A percentile compares a stretch with the other conserved stretches of the same genome.
Conservation (phyloP, 2,113 vertebrate species). For the Tenrec ecaudatus region DNA sequence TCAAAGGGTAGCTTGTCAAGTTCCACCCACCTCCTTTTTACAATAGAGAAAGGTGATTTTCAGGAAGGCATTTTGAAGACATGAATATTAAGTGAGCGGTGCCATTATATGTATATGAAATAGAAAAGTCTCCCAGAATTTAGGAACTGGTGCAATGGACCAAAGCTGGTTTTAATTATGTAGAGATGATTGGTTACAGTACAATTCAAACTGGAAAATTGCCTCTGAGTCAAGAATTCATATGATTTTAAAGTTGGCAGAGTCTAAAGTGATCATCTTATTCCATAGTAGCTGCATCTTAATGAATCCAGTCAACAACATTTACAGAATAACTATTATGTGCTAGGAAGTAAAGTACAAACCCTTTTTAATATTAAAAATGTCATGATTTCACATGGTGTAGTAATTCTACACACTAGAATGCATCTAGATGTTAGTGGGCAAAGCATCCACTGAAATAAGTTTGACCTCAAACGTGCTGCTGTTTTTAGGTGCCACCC, state of each 20-base stretch:
- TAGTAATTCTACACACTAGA: background rate
- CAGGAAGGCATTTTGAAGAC: slow-evolving; percentile 30
- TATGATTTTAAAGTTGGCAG: slow-evolving; percentile 46
- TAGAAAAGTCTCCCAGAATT: slow-evolving; percentile 27
- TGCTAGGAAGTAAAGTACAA: background rate
- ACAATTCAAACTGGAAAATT: slow-evolving; percentile 66
- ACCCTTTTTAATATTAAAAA: slow-evolving; percentile 35
- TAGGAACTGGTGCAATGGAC: slow-evolving; percentile 36
- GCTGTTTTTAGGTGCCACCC: too few relatives aligned
- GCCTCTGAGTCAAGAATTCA: slow-evolving; percentile 60
- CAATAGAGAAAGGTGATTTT: slow-evolving; percentile 54
- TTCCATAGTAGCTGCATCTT: background rate
- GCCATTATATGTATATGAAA: slow-evolving; percentile 27
- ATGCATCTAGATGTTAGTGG: slow-evolving; percentile 5
- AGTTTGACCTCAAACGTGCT: slow-evolving; percentile 5
- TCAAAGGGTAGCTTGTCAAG: background rate
- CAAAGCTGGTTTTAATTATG: slow-evolving; percentile 72
- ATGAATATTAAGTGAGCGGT: background rate
- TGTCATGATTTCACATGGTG: background rate
- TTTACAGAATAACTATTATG: slow-evolving; percentile 1
- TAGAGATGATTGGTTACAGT: slow-evolving; percentile 57
- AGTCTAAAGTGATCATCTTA: slow-evolving; percentile 9
- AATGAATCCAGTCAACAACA: background rate
- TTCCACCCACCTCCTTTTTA: slow-evolving; percentile 48
- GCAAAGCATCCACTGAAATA: background rate